Evolutionary conservation across 2,113 vertebrate genomes (phyloP).

Genomic region (Hippopotamus amphibius): DNA sequence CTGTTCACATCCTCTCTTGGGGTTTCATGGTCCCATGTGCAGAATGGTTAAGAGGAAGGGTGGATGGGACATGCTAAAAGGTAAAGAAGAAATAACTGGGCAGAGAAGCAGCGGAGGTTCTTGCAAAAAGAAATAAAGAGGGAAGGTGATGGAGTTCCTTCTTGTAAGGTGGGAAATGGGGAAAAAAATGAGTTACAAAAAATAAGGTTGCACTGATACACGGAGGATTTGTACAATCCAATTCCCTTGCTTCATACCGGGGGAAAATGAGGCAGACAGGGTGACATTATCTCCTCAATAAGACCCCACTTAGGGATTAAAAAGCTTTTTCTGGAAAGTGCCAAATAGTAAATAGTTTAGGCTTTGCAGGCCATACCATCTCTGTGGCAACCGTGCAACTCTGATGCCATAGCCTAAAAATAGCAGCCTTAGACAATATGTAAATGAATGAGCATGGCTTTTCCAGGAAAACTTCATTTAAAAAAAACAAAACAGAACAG

Average conservation of each 20-base stretch:
- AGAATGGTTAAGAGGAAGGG: background rate
- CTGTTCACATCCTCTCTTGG: background rate
- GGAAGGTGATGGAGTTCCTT: background rate
- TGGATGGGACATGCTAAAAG: fast-evolving
- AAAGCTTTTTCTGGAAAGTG: background rate
- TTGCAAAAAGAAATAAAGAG: background rate
- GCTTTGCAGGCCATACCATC: fast-evolving
- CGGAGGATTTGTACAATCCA: background rate
- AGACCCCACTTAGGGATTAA: background rate
- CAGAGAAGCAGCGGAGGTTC: fast-evolving
- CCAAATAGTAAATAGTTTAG: background rate
- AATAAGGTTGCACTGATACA: background rate
- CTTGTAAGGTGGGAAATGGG: fast-evolving
- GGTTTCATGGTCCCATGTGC: background rate
- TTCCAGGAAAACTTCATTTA: background rate
- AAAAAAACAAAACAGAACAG: background rate
- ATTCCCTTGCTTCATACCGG: background rate
- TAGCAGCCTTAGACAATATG: fast-evolving
- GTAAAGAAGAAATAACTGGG: background rate
- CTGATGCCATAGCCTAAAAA: too few relatives aligned
- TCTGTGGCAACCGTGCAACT: background rate
- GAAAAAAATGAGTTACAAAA: background rate
- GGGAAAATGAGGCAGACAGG: background rate
- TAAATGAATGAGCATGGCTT: fast-evolving
- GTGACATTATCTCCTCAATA: background rate